A percentile compares a stretch with the other conserved stretches of the same genome.
Conservation (phyloP, 2,113 vertebrate genomes). For the Delphinus delphis region DNA sequence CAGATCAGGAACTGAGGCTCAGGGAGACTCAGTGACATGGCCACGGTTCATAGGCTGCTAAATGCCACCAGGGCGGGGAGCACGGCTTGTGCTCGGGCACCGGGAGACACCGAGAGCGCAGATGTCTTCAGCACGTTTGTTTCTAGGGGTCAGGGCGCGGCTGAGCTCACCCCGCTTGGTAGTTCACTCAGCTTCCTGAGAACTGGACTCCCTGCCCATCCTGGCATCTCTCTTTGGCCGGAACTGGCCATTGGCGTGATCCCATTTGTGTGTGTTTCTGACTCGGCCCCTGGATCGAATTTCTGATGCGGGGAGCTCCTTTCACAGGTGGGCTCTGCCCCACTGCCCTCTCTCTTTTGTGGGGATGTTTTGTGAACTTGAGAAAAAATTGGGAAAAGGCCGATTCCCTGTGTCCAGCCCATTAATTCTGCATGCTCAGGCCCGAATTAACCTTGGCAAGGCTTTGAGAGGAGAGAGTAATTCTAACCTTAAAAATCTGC, state of each 20-base stretch:
- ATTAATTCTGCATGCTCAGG: slow-evolving; percentile 92
- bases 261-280: background rate
- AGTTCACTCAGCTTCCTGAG: fast-evolving
- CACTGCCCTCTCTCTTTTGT: slow-evolving; percentile 12
- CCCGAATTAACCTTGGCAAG: slow-evolving; percentile 99
- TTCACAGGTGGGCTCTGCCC: background rate
- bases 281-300: background rate
- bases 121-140: background rate
- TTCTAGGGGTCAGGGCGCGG: fast-evolving
- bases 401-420: slow-evolving; percentile 86
- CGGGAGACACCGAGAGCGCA: fast-evolving
- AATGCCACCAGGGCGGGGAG: fast-evolving
- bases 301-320: background rate
- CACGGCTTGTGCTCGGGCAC: fast-evolving
- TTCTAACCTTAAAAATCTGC: slow-evolving; percentile 99
- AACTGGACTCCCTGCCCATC: background rate
- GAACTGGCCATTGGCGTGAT: fast-evolving
- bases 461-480: slow-evolving; percentile 95
- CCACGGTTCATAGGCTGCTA: fast-evolving
- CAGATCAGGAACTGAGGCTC: background rate
- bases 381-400: slow-evolving; percentile 75
- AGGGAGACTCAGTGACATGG: background rate
- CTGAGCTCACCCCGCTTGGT: fast-evolving
- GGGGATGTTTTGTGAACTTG: slow-evolving; percentile 78
- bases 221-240: fast-evolving